Conservation (phyloP, 2,888 invertebrate genomes). For the Nipponacmea schrenckii region DNA sequence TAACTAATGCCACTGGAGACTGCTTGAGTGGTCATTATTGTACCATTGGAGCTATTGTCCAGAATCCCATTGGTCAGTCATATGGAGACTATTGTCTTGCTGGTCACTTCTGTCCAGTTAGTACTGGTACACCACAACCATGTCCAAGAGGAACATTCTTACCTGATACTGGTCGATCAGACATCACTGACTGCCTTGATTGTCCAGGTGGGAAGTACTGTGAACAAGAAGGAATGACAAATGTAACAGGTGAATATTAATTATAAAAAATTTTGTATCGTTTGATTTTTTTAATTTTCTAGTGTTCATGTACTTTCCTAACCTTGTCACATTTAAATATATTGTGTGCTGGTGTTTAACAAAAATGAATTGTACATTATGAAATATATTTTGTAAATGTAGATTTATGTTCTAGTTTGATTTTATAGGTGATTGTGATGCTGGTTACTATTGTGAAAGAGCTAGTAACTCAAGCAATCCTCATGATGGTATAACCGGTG, state of each 20-base stretch:
- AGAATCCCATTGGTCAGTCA: conserved; percentile 41
- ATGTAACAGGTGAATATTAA: conserved; percentile 50
- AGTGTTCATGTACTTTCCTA: no score
- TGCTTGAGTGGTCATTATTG: conserved; percentile 58
- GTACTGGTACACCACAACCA: conserved; percentile 53
- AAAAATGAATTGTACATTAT: no score
- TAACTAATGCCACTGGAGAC: conserved; percentile 50
- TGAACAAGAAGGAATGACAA: conserved; percentile 49
- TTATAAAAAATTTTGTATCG: no score
- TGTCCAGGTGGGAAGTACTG: conserved; percentile 63
- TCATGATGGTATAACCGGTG: conserved; percentile 59
- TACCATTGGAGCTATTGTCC: conserved; percentile 40
- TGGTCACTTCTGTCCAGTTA: conserved; percentile 60
- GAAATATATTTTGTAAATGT: no score
- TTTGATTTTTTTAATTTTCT: no score
- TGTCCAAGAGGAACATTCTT: conserved; percentile 62
- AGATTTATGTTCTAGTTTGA: no score
- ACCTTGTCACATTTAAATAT: no score
- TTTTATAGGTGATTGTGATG: conserved; percentile 50
- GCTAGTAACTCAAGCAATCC: conserved; percentile 53
- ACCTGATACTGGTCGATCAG: conserved; percentile 41
- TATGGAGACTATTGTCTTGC: conserved; percentile 60
- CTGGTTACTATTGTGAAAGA: conserved; percentile 57
- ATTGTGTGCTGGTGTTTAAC: no score
- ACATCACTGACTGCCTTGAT: conserved; percentile 49